Base-by-base conservation (phyloP, 2,113 vertebrate species). In the Nycticebus coucang region DNA sequence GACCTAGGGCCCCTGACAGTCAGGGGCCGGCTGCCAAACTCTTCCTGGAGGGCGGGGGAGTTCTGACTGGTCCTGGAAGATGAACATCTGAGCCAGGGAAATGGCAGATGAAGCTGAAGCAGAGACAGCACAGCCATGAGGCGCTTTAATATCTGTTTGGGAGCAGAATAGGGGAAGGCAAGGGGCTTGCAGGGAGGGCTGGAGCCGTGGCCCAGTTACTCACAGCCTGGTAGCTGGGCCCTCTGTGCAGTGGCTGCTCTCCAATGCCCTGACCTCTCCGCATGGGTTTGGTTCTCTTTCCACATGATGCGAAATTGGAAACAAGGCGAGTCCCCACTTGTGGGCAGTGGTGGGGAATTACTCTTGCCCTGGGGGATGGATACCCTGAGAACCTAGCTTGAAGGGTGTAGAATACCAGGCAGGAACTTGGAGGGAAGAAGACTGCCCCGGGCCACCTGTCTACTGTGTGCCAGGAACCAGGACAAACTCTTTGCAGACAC, bases 371-470 rank as follows among this genome's bases (percentile, higher is more conserved):
- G 0, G 33, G 50, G 60, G 22, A 35, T 0, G 2, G 15, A 59
- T 10, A 24, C 30, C 10, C 14, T 28, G 55, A 17, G 33, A 82
- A 19, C n/a, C 18, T 30, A 59, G 35, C 15, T n/a, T 69, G 11
- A 45, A 60, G 6, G 18, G 4, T 26, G 12, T 3, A 18, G 50
- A 68, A 72, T 4, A 4, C 14, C 33, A 45, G 28, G 35, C 3
- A 79, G n/a, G 53, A 80, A 3, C 22, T 10, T 0, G 2, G 33
- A 55, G 18, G 5, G 17, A 66, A 1, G 9, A 62, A 71, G n/a
- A 4, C 2, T 1, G 3, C 10, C 17, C 14, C 37, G 19, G 7
- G 1, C 1, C 0, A 4, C 15, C 1, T 4, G 0, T 80, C 22
- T 8, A 21, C 50, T 21, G 10, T 2, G 8, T 30, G 15, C 24